These are phyloP conservation scores for Dorcus parallelipipedus DNA, from an alignment of 2,888 invertebrate genomes.

Conservation along the genomic window DNA sequence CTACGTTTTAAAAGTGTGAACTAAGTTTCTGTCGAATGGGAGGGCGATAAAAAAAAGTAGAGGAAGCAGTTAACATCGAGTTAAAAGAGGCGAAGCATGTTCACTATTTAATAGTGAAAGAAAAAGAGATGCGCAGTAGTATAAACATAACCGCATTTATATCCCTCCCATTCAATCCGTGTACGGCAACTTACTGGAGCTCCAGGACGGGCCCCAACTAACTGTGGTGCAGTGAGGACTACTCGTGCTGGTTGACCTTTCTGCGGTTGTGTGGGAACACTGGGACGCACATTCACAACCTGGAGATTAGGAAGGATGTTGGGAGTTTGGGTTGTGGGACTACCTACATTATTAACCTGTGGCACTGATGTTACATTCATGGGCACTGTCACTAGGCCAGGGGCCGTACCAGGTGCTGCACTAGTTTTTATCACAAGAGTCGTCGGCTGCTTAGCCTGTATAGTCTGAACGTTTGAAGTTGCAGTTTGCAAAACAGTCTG, in stretches of 20 bases:
- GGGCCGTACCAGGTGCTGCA: constrained; percentile 41
- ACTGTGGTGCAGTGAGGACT: constrained; percentile 77
- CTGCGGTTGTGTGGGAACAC: constrained; percentile 66
- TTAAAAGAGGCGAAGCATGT: not conserved
- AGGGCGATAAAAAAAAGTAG: constrained; percentile 11
- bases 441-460: constrained; percentile 45
- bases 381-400: constrained; percentile 62
- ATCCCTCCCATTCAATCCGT: constrained; percentile 23
- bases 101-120: not conserved
- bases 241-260: constrained; percentile 79
- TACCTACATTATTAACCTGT: constrained; percentile 50
- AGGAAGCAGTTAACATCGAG: not conserved
- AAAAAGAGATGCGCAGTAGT: constrained; percentile 1
- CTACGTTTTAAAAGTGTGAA: not conserved
- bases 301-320: constrained; percentile 65
- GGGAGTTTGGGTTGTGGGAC: constrained; percentile 42
- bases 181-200: constrained; percentile 65
- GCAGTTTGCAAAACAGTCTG: constrained; percentile 55
- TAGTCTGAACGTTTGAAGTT: constrained; percentile 46
- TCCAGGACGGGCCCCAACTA: constrained; percentile 77
- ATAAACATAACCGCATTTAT: constrained; percentile 3
- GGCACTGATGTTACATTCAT: constrained; percentile 59
- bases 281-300: constrained; percentile 80
- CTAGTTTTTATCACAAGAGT: constrained; percentile 46
- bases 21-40: constrained; percentile 20